Evolutionary conservation across 2,888 invertebrate species (phyloP), one percentile per base, ranked within the genome.

Genomic region (Resseliella maxima): DNA sequence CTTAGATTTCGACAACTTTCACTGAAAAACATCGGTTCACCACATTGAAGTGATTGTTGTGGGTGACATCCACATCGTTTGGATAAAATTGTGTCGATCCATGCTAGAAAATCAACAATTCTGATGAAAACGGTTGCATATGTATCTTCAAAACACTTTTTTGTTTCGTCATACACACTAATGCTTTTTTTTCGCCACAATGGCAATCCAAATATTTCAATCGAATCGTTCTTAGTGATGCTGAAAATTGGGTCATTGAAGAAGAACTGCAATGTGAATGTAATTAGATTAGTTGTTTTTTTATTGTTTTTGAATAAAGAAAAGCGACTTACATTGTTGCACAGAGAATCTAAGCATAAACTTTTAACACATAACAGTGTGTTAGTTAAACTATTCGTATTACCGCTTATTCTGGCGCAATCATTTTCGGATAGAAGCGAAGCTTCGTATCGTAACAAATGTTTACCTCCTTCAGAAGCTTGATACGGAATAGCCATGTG

Each of bases 401-500:
- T 59, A 59, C 59, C 59, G 59, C 59, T 59, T 8, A 59, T 59
- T 59, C 59, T 59, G 59, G 27, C 59, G 59, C 59, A 59, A 59
- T 59, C 59, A 59, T 59, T 12, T 59, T 59, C 59, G 59, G 59
- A 59, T 59, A 59, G 59, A 59, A 59, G 59, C 59, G 59, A 59
- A 59, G 59, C 59, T n/a, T 59, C 12, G 59, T 59, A 59, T 59
- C 59, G 59, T 59, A 59, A 27, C 59, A 59, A 59, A 8, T 59
- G 59, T 59, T 2, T 50, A 50, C 50, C 50, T 50, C 50, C 50
- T 21, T 21, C 59, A 59, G 59, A 24, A 59, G 27, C 59, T 2
- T n/a, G 1, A 27, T 59, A 59, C 59, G 59, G 27, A 59, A 59
- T 59, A 59, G 59, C 59, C 27, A 59, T 59, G 59, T 59, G 59